These are phyloP conservation scores for Drosophila pruinosa DNA, from an alignment of 1,140 invertebrate genomes.

Conservation along the genomic window DNA sequence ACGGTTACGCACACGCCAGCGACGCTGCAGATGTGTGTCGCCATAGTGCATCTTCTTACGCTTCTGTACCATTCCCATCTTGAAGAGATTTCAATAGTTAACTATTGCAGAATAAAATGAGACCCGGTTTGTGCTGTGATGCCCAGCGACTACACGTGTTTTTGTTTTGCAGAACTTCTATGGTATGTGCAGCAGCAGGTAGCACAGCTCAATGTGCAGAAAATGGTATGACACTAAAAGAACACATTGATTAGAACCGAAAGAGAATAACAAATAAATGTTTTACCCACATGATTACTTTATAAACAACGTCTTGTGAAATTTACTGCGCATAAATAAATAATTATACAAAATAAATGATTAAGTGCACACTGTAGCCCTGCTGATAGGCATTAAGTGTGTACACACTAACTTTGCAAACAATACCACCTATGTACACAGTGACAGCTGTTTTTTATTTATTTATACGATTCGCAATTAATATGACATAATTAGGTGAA, in stretches of 20 bases:
- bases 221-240: neutral
- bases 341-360: neutral
- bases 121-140: constrained; percentile 15
- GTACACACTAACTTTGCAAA: constrained; percentile 8
- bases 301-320: constrained; percentile 28
- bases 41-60: constrained; percentile 90
- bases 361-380: constrained; percentile 16
- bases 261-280: neutral
- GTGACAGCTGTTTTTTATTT: constrained; percentile 20
- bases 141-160: constrained; percentile 52
- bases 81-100: constrained; percentile 33
- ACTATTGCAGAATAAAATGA: constrained; percentile 6
- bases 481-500: neutral
- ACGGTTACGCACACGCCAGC: constrained; percentile 89
- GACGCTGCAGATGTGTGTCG: constrained; percentile 89
- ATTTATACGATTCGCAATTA: neutral
- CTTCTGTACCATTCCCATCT: constrained; percentile 81
- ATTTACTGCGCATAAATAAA: constrained; percentile 61
- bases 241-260: neutral
- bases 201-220: neutral
- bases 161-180: constrained; percentile 29
- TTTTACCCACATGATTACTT: neutral
- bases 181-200: neutral
- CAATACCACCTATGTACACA: constrained; percentile 9
- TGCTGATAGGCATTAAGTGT: neutral